Evolutionary conservation across 2,797 vertebrate genomes (phyloP).

Genomic region (Amphiprion clarkii): DNA sequence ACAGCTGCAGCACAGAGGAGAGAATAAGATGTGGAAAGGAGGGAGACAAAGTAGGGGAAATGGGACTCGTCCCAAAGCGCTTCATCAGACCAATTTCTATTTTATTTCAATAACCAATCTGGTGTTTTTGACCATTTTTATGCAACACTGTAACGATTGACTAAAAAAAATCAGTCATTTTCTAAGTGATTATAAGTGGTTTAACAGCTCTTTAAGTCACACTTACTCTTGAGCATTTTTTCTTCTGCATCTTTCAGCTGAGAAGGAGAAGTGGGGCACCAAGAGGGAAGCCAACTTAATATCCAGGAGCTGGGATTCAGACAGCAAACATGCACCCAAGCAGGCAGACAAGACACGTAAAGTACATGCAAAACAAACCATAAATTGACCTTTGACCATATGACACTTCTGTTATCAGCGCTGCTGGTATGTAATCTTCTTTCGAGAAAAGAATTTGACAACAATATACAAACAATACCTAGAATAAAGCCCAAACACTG

Average conservation of each 20-base stretch:
- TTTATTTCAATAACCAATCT: background rate
- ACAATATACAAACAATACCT: background rate
- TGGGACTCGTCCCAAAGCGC: background rate
- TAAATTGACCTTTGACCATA: constrained; percentile 71
- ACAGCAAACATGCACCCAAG: constrained; percentile 13
- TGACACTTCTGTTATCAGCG: constrained; percentile 46
- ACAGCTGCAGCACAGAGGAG: constrained; percentile 83
- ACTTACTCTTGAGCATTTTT: constrained; percentile 94
- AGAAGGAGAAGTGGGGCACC: constrained; percentile 92
- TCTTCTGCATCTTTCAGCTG: constrained; percentile 94
- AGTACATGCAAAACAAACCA: constrained; percentile 24
- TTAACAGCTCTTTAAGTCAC: constrained; percentile 18
- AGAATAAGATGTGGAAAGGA: background rate
- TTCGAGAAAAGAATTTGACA: background rate
- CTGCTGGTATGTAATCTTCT: constrained; percentile 26
- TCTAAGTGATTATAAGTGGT: too few relatives aligned
- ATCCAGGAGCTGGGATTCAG: constrained; percentile 87
- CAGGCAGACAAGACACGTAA: constrained; percentile 26
- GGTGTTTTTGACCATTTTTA: background rate
- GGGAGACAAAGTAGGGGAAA: background rate
- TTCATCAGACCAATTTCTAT: background rate
- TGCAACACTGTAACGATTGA: background rate
- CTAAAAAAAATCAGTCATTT: background rate
- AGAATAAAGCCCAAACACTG: background rate
- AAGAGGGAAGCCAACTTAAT: constrained; percentile 92